A percentile compares a stretch with the other conserved stretches of the same genome.
phyloP scores from a whole-genome alignment of 2,888 invertebrate species.

The Julus scandinavius region DNA sequence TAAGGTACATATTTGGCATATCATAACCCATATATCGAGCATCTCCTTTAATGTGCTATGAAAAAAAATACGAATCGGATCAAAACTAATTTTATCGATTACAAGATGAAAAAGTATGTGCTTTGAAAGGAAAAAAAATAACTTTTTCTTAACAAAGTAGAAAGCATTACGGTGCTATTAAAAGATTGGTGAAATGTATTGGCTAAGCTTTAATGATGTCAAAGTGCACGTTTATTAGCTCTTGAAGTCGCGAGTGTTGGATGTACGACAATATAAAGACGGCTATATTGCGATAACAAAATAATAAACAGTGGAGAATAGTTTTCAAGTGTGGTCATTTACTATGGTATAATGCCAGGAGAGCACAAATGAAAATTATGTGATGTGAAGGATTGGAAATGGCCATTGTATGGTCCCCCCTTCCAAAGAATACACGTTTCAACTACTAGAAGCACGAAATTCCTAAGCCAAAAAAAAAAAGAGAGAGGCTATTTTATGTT shows the following conservation, averaged over 20 bases:
- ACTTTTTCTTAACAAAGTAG: neutral
- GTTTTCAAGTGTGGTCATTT: conserved; percentile 27
- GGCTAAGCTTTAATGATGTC: conserved; percentile 1
- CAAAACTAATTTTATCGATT: neutral
- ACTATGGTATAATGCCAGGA: conserved; percentile 4
- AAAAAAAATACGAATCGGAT: neutral
- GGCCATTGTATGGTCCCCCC: conserved; percentile 6
- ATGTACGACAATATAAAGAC: neutral
- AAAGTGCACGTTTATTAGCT: conserved; percentile 40
- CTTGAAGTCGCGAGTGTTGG: neutral
- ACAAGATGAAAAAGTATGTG: neutral
- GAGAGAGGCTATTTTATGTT: neutral
- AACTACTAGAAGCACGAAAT: conserved; percentile 16
- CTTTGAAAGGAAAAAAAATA: neutral
- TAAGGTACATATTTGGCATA: no score
- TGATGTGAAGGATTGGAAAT: conserved; percentile 25
- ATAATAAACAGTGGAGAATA: conserved; percentile 1
- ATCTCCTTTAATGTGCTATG: neutral
- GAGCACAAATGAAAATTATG: conserved; percentile 43
- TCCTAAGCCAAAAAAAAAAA: conserved; percentile 23
- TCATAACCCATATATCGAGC: no score
- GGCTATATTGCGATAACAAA: conserved; percentile 38
- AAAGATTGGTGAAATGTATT: neutral
- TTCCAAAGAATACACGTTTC: neutral
- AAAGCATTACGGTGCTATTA: neutral